phyloP scores from a whole-genome alignment of 2,113 vertebrate genomes.

The Rynchops niger region DNA sequence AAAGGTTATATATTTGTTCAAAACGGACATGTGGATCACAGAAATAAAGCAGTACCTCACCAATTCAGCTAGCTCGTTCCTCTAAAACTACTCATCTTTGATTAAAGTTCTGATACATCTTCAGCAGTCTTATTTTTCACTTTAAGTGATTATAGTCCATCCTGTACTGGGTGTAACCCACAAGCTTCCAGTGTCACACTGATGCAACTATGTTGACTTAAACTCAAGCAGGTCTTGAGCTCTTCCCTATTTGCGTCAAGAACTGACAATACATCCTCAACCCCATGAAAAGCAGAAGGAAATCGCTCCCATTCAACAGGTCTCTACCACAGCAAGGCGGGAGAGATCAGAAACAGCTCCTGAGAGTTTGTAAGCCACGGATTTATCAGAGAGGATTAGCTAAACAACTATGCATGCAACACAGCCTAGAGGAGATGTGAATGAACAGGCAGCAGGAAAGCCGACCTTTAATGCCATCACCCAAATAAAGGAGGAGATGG shows the following conservation, averaged over 20 bases:
- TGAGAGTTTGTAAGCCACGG: neutral
- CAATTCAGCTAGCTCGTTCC: neutral
- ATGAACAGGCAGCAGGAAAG: neutral
- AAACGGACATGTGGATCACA: neutral
- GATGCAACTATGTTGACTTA: neutral
- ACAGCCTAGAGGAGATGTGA: accelerated
- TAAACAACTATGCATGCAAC: accelerated
- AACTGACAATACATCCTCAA: neutral
- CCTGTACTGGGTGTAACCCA: neutral
- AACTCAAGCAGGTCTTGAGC: neutral
- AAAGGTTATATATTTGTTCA: neutral
- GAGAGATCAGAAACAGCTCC: neutral
- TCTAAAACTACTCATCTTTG: neutral
- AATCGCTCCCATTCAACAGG: neutral
- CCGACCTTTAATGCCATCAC: neutral
- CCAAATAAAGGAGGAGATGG: neutral
- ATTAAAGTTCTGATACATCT: neutral
- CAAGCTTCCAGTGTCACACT: neutral
- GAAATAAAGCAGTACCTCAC: neutral
- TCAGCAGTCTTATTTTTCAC: neutral
- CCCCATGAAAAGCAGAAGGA: neutral
- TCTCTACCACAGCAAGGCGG: neutral
- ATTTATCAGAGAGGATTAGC: neutral
- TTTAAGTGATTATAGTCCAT: neutral
- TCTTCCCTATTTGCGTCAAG: neutral